Evolutionary conservation across 2,888 invertebrate genomes (phyloP).

Genomic region (Allophyes oxyacanthae): DNA sequence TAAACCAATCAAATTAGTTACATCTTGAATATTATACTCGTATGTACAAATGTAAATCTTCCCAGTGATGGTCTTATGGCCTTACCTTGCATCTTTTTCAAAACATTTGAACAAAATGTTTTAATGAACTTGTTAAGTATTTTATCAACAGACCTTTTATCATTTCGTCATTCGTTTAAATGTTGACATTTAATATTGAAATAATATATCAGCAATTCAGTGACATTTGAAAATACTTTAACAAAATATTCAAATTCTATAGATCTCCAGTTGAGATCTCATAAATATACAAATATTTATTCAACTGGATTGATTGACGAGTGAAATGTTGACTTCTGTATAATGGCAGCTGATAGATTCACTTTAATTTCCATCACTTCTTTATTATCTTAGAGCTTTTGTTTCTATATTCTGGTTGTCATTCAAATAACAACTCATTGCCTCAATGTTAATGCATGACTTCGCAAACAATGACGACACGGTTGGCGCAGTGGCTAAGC

Average conservation of each 20-base stretch:
- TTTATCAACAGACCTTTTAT: conserved; percentile 39
- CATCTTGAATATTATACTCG: conserved; percentile 1
- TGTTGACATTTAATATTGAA: conserved; percentile 29
- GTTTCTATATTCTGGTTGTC: too few species aligned
- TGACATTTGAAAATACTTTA: conserved; percentile 25
- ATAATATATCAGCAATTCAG: conserved; percentile 19
- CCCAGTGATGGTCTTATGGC: conserved; percentile 2
- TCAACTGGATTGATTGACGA: conserved; percentile 2
- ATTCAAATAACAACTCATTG: too few species aligned
- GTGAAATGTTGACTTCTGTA: conserved; percentile 6
- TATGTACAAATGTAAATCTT: conserved; percentile 11
- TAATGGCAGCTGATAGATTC: neutral
- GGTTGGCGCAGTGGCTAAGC: too few species aligned
- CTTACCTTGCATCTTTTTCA: conserved; percentile 17
- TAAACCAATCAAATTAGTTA: too few species aligned
- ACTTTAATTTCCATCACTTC: too few species aligned
- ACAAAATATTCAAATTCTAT: conserved; percentile 32
- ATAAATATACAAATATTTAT: conserved; percentile 5
- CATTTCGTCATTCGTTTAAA: conserved; percentile 35
- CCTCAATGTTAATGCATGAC: too few species aligned
- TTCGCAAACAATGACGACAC: too few species aligned
- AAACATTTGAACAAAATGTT: conserved; percentile 26
- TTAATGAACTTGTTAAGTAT: conserved; percentile 20
- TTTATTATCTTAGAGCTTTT: too few species aligned
- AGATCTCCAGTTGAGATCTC: conserved; percentile 5